Evolutionary conservation across 2,113 vertebrate species (phyloP).

Genomic region (Acrocephalus arundinaceus): DNA sequence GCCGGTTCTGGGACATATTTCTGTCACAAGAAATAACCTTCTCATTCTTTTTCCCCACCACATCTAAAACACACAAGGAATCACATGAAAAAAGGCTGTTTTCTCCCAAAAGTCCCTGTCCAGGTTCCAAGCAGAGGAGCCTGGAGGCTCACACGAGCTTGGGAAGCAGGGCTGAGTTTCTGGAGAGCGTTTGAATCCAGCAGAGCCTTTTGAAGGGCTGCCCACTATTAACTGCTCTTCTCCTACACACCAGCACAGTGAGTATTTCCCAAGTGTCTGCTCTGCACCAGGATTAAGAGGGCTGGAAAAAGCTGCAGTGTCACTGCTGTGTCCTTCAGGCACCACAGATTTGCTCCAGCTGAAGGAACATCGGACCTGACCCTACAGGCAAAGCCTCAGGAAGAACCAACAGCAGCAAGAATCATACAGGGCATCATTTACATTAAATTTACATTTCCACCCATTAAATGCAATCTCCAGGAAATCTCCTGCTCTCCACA

Average conservation of each 20-base stretch:
- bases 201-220: neutral
- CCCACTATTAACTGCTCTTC: neutral
- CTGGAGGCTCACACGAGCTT: neutral
- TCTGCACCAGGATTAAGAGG: neutral
- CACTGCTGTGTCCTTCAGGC: neutral
- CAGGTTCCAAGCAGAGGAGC: neutral
- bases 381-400: neutral
- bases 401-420: neutral
- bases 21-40: neutral
- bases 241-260: neutral
- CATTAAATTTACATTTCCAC: neutral
- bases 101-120: neutral
- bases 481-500: neutral
- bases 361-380: neutral
- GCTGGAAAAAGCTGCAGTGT: neutral
- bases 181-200: neutral
- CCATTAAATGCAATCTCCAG: neutral
- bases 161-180: neutral
- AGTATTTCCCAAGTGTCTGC: neutral
- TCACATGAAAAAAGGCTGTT: neutral
- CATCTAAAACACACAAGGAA: neutral
- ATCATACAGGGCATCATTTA: rapidly evolving
- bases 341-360: neutral
- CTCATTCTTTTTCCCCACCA: neutral
- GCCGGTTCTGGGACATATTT: neutral